These are phyloP conservation scores for Tetramorium bicarinatum DNA, from an alignment of 2,888 invertebrate species.

Conservation along the genomic window DNA sequence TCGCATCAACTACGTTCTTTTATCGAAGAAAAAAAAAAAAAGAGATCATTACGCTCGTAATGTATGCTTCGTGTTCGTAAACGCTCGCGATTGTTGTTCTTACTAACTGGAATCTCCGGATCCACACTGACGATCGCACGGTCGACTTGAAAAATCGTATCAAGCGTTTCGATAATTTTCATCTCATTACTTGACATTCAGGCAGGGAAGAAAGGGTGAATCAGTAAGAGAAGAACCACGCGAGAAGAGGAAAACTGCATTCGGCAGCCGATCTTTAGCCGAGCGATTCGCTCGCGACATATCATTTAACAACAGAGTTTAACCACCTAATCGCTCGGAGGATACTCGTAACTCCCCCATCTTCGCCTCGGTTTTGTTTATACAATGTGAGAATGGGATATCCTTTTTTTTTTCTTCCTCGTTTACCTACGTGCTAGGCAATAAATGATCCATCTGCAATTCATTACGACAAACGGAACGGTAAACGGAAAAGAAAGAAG, in stretches of 20 bases:
- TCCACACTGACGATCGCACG: not conserved
- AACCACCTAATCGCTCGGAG: conserved; percentile 83
- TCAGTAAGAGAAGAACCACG: not conserved
- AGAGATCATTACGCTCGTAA: not conserved
- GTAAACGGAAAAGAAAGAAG: conserved; percentile 61
- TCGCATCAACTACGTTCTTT: not conserved
- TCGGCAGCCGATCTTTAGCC: conserved; percentile 78
- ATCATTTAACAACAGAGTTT: conserved; percentile 85
- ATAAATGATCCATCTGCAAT: conserved; percentile 70
- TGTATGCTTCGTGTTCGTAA: not conserved
- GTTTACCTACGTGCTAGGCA: conserved; percentile 76
- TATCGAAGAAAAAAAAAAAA: not conserved
- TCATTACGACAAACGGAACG: conserved; percentile 55
- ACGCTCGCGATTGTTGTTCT: not conserved
- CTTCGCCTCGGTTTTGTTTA: conserved; percentile 76
- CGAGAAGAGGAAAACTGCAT: not conserved
- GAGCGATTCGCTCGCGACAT: conserved; percentile 82
- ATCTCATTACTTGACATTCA: not conserved
- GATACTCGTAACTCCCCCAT: conserved; percentile 78
- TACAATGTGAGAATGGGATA: conserved; percentile 83
- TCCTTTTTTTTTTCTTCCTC: conserved; percentile 69
- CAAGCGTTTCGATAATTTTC: not conserved
- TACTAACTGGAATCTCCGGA: not conserved
- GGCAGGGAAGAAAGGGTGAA: not conserved
- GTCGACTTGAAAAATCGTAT: not conserved